Conservation (phyloP, 2,888 invertebrate species). For the Pomacea canaliculata region DNA sequence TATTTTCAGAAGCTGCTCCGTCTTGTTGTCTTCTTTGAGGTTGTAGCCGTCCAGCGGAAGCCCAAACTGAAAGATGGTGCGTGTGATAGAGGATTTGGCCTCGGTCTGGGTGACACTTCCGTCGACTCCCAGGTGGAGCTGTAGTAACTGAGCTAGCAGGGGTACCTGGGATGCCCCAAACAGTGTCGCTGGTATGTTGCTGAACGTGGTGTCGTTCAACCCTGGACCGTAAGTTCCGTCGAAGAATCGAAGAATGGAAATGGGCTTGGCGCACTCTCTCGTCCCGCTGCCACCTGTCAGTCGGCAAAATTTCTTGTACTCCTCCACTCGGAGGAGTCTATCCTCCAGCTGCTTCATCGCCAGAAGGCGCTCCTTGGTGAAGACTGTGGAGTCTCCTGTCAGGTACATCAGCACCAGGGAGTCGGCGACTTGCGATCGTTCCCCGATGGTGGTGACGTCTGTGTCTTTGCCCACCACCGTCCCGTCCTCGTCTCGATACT, state of each 20-base stretch:
- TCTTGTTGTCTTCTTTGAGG: conserved; percentile 5
- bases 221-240: conserved; percentile 32
- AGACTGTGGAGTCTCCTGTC: conserved; percentile 36
- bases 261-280: conserved; percentile 11
- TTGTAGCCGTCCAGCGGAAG: conserved; percentile 13
- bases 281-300: conserved; percentile 1
- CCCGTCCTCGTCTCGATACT: conserved; percentile 26
- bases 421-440: conserved; percentile 20
- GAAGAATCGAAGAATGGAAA: conserved; percentile 36
- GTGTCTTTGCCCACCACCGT: conserved; percentile 7
- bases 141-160: conserved; percentile 1
- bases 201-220: conserved; percentile 33
- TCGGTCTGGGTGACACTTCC: conserved; percentile 3
- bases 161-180: too few relatives aligned
- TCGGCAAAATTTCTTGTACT: conserved; percentile 27
- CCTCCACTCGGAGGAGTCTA: conserved; percentile 4
- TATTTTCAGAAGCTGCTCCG: conserved; percentile 12
- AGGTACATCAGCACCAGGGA: conserved; percentile 30
- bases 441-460: conserved; percentile 2
- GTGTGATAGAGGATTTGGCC: conserved; percentile 24
- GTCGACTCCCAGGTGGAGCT: conserved; percentile 30
- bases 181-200: conserved; percentile 27
- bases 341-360: conserved; percentile 36
- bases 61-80: conserved; percentile 26
- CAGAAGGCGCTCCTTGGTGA: conserved; percentile 40